Percentiles rank a stretch among this genome's conserved stretches.
These are phyloP conservation scores for Lithobates pipiens DNA, from an alignment of 2,797 vertebrate species.

Conservation along the genomic window DNA sequence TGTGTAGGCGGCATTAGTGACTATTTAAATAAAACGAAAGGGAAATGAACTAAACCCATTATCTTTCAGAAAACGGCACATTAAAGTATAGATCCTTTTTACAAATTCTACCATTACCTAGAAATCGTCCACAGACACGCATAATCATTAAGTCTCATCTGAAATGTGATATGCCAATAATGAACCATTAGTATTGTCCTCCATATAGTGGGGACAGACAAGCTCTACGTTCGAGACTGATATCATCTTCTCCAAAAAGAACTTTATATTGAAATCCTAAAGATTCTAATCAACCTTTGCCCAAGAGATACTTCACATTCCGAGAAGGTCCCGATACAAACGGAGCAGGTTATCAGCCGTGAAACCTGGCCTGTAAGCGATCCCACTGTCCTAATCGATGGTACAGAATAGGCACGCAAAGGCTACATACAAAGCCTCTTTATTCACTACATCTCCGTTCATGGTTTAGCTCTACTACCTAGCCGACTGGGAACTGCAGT, in stretches of 20 bases:
- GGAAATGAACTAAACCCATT: too few species aligned
- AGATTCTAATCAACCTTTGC: slow-evolving; percentile 63
- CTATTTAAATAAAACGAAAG: too few species aligned
- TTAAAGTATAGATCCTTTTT: too few species aligned
- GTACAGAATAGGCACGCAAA: slow-evolving; percentile 64
- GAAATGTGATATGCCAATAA: slow-evolving; percentile 20
- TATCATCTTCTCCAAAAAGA: slow-evolving; percentile 49
- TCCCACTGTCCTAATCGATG: slow-evolving; percentile 68
- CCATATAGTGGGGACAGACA: slow-evolving; percentile 3
- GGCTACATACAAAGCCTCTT: slow-evolving; percentile 74
- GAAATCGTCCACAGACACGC: too few species aligned
- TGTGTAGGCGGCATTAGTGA: too few species aligned
- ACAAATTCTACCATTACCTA: too few species aligned
- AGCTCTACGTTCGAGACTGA: slow-evolving; percentile 22
- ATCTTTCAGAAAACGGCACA: too few species aligned
- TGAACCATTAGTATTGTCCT: slow-evolving; percentile 31
- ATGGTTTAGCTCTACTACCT: slow-evolving; percentile 61
- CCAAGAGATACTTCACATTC: slow-evolving; percentile 65
- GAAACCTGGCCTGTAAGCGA: slow-evolving; percentile 69
- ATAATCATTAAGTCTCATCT: neutral
- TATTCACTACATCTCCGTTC: slow-evolving; percentile 63
- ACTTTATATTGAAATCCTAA: slow-evolving; percentile 30
- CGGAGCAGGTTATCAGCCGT: slow-evolving; percentile 66
- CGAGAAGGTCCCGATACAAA: slow-evolving; percentile 60
- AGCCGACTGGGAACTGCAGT: slow-evolving; percentile 66